Percentiles rank a stretch among this genome's conserved stretches.
Conservation (phyloP, 2,888 invertebrate species). For the Sesia bembeciformis region DNA sequence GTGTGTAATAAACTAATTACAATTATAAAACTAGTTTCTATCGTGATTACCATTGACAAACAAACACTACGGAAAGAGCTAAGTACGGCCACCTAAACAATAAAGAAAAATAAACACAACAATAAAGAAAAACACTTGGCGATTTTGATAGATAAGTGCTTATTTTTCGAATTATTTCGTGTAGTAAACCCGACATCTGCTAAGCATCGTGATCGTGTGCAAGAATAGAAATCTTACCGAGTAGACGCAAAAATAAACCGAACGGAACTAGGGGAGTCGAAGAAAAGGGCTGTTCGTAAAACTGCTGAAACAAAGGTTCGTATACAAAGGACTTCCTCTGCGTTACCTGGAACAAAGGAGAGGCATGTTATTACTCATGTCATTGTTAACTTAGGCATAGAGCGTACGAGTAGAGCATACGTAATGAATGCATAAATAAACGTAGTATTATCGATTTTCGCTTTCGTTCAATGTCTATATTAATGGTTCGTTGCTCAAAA, state of each 20-base stretch:
- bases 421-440: background rate
- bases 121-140: too few relatives aligned
- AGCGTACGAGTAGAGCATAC: background rate
- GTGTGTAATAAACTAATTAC: too few relatives aligned
- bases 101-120: too few relatives aligned
- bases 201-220: constrained; percentile 11
- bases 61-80: too few relatives aligned
- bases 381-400: background rate
- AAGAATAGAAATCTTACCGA: constrained; percentile 11
- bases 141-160: too few relatives aligned
- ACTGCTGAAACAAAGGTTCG: constrained; percentile 13
- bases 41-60: too few relatives aligned
- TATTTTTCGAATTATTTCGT: too few relatives aligned
- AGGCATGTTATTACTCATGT: constrained; percentile 16
- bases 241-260: constrained; percentile 15
- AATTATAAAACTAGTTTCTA: too few relatives aligned
- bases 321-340: constrained; percentile 30
- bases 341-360: constrained; percentile 58
- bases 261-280: constrained; percentile 14
- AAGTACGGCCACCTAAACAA: too few relatives aligned
- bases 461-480: background rate
- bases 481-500: background rate
- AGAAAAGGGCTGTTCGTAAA: constrained; percentile 13
- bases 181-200: constrained; percentile 10
- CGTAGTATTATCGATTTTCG: background rate